Evolutionary conservation across 1,140 invertebrate genomes (phyloP), one percentile per base, ranked within the genome.

Genomic region (Trachymyrmex septentrionalis): DNA sequence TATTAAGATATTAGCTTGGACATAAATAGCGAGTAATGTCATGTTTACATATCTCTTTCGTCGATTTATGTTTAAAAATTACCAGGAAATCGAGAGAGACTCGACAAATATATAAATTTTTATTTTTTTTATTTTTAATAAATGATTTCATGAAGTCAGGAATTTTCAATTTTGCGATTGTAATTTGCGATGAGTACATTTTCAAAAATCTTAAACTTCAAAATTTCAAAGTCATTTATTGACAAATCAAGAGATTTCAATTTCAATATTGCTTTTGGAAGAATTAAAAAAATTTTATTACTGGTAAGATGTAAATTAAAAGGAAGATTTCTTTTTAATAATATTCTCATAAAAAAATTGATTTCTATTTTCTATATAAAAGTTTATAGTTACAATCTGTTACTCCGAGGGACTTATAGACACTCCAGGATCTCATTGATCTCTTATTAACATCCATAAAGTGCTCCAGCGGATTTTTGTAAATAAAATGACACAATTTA

Each of bases 401-500:
- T 59, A 3, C 14, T 76, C 16, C 7, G n/a, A 59, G 3, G 9
- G 24, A 66, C 6, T 38, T 34, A 12, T 30, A 34, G 64, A 66
- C 19, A 66, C 30, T 66, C 12, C 19, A 30, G 3, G 34, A 76
- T 50, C 38, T 48, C 6, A 16, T 66, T 64, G 27, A 78, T 53
- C 27, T n/a, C 61, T 2, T 44, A 10, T 34, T 12, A 48, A 21
- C 24, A 50, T 9, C 3, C 6, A 27, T 5, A 10, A 34, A 30
- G 7, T 19, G 14, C n/a, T 24, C n/a, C 27, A 21, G 10, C 4
- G 14, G 30, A 38, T 69, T 30, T 34, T 63, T 80, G 77, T 80
- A 80, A 53, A 80, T 80, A 80, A 69, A 55, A 38, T 9, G n/a
- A 80, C 9, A 16, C 3, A 14, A 12, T 64, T 66, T n/a, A 27